These are phyloP conservation scores for Electrophaes corylata DNA, from an alignment of 2,888 invertebrate genomes.

Conservation along the genomic window DNA sequence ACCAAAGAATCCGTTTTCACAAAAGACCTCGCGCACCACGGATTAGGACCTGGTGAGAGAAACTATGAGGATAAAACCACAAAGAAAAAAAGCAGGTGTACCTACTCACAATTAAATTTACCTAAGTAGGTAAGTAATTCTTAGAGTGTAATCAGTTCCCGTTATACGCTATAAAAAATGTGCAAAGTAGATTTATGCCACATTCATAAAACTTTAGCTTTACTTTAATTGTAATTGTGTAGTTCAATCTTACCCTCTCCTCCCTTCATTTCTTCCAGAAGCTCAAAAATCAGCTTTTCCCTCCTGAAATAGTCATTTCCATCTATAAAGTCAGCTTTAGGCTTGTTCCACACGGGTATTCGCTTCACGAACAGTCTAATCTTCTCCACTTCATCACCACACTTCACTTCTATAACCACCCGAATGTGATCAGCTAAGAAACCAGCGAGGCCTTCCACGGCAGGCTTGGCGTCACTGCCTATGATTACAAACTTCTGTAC, in stretches of 20 bases:
- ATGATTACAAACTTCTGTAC: slow-evolving; percentile 32
- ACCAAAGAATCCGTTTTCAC: slow-evolving; percentile 58
- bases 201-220: too few species aligned
- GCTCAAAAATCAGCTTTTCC: slow-evolving; percentile 60
- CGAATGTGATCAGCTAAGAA: slow-evolving; percentile 69
- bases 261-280: slow-evolving; percentile 57
- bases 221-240: neutral
- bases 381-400: slow-evolving; percentile 35
- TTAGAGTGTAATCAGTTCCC: too few species aligned
- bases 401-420: slow-evolving; percentile 47
- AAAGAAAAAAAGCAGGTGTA: too few species aligned
- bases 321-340: slow-evolving; percentile 63
- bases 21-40: slow-evolving; percentile 61
- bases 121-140: too few species aligned
- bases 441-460: slow-evolving; percentile 60
- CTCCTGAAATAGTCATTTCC: slow-evolving; percentile 55
- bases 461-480: slow-evolving; percentile 49
- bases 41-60: slow-evolving; percentile 49
- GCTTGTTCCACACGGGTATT: slow-evolving; percentile 57
- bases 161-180: too few species aligned
- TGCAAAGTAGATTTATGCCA: too few species aligned
- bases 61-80: too few species aligned
- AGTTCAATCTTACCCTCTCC: slow-evolving; percentile 42
- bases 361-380: slow-evolving; percentile 65
- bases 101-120: too few species aligned